Evolutionary conservation across 2,797 vertebrate genomes (phyloP).

Genomic region (Acanthornis magna): DNA sequence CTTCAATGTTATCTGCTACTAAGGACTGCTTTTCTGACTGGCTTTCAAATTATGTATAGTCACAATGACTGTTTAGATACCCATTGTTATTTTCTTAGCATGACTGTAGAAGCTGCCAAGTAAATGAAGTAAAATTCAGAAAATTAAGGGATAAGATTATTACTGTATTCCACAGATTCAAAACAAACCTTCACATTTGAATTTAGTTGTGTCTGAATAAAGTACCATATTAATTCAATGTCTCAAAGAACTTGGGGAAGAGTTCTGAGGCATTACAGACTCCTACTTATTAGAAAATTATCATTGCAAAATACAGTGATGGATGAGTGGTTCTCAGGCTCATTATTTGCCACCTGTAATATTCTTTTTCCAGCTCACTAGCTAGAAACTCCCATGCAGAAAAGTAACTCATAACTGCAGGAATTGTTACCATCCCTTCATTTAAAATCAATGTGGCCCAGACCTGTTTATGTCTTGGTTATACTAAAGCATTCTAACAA

Average conservation of each 20-base stretch:
- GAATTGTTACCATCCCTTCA: neutral
- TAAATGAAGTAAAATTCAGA: slow-evolving; percentile 11
- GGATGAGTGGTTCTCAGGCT: neutral
- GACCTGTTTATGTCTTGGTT: neutral
- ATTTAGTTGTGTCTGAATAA: neutral
- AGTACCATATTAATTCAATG: neutral
- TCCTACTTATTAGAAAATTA: slow-evolving; percentile 15
- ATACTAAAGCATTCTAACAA: neutral
- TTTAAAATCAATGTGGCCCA: neutral
- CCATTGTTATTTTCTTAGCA: neutral
- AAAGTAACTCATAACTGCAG: neutral
- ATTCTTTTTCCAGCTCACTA: neutral
- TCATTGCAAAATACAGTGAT: neutral
- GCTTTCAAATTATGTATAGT: neutral
- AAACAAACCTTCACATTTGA: neutral
- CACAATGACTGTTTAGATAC: neutral
- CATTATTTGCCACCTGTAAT: neutral
- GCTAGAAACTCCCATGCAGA: neutral
- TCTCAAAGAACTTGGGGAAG: neutral
- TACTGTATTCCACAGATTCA: neutral
- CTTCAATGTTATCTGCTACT: neutral
- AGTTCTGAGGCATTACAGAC: neutral
- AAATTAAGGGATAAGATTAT: neutral
- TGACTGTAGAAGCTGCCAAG: neutral
- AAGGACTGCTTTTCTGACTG: neutral